Evolutionary conservation across 2,888 invertebrate genomes (phyloP).

Genomic region (Acanthacorydalis orientalis): DNA sequence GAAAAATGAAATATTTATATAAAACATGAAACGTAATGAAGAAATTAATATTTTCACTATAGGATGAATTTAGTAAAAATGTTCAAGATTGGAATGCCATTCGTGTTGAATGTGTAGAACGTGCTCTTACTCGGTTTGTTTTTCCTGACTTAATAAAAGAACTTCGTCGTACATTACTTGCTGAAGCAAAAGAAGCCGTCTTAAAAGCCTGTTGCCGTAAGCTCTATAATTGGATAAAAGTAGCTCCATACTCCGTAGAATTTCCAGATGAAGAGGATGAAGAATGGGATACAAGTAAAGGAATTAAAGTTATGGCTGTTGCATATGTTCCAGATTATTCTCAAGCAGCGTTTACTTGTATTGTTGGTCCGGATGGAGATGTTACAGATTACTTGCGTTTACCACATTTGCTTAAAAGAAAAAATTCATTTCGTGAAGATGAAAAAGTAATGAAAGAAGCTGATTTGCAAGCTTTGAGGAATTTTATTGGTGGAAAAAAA

Average conservation of each 20-base stretch:
- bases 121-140: conserved; percentile 74
- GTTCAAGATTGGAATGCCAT: conserved; percentile 93
- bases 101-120: conserved; percentile 71
- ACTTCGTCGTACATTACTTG: conserved; percentile 55
- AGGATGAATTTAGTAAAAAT: conserved; percentile 87
- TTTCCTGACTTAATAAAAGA: conserved; percentile 83
- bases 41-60: conserved; percentile 6
- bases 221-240: conserved; percentile 78
- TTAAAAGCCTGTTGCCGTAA: conserved; percentile 71
- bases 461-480: conserved; percentile 49
- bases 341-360: conserved; percentile 74
- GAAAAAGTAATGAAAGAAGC: conserved; percentile 45
- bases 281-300: conserved; percentile 75
- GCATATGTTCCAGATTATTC: conserved; percentile 74
- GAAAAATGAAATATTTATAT: too few relatives aligned
- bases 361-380: conserved; percentile 79
- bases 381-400: conserved; percentile 81
- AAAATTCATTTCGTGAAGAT: conserved; percentile 50
- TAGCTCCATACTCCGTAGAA: conserved; percentile 61
- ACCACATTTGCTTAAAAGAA: conserved; percentile 69
- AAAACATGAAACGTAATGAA: too few relatives aligned
- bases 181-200: conserved; percentile 77
- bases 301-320: conserved; percentile 72
- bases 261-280: conserved; percentile 76
- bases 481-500: conserved; percentile 77